A percentile compares a stretch with the other conserved stretches of the same genome.
phyloP scores from a whole-genome alignment of 92 coral and sea anemone species.

The Umimayanthus chanpuru region DNA sequence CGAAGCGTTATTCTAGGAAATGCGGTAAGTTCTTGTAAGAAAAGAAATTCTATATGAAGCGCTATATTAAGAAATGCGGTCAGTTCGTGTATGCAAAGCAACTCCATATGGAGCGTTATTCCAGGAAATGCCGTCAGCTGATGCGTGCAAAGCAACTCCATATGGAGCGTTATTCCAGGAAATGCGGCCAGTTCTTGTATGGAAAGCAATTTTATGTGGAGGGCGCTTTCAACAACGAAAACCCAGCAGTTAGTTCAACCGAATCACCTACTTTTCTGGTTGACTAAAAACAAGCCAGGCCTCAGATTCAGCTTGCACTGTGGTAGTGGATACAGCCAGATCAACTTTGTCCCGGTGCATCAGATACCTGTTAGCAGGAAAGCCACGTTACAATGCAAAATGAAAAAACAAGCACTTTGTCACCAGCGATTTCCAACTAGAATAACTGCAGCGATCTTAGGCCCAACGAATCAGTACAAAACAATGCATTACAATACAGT shows the following conservation, averaged over 20 bases:
- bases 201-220: too few relatives aligned
- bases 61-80: not conserved
- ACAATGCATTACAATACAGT: too few relatives aligned
- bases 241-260: not conserved
- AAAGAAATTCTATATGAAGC: too few relatives aligned
- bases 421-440: not conserved
- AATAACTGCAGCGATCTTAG: not conserved
- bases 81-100: not conserved
- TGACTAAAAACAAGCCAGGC: constrained; percentile 87
- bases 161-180: not conserved
- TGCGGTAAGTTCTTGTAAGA: not conserved
- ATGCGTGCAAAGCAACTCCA: not conserved
- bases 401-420: not conserved
- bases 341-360: constrained; percentile 89
- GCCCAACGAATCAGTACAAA: not conserved
- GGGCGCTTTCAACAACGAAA: too few relatives aligned
- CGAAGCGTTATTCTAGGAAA: not conserved
- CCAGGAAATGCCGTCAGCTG: not conserved
- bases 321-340: constrained; percentile 72
- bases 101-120: too few relatives aligned
- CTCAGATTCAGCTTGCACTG: constrained; percentile 87
- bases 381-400: too few relatives aligned
- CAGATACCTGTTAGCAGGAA: constrained; percentile 60
- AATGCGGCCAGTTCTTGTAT: not conserved
- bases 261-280: constrained; percentile 52